Evolutionary conservation across 2,888 invertebrate genomes (phyloP), one percentile per base, ranked within the genome.

Genomic region (Phorcus lineatus): DNA sequence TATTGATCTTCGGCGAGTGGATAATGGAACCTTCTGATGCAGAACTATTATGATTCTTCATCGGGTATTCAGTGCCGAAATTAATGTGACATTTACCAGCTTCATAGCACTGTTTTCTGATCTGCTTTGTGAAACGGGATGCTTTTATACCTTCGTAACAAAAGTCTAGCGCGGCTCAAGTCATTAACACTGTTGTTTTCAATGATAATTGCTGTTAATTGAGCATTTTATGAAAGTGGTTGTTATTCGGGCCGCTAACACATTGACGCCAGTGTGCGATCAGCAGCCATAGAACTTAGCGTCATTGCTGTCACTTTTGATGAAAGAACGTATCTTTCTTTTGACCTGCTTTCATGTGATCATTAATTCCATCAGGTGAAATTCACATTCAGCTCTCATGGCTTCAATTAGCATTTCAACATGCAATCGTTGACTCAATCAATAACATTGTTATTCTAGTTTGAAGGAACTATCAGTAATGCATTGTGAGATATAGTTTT

Each of bases 131-230:
- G 36, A 24, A 55, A 55, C 76, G 55, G 76, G 55, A 76, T 55
- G 76, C 76, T 76, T 76, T 76, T 76, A 76, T 24, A 36, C 76
- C 17, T 24, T 55, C 31, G 36, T 24, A 76, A 76, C 76, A 76
- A 76, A 76, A 75, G 28, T 28, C 36, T 9, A 19, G 17, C 28
- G 7, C 24, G 24, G n/a, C 19, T 55, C 0, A 16, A 55, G 36
- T 24, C 76, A 36, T 19, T 54, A n/a, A n/a, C 54, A 55, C 16
- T 22, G 11, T 76, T 76, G 76, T 76, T 76, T 76, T 54, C 31
- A 16, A 28, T 28, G 54, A 31, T 31, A 31, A 76, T 55, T 53
- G 54, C 36, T 76, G 74, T 70, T 70, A 70, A 70, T 70, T 70
- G 70, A 70, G 36, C 70, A 17, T 36, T 70, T 70, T 24, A 36